Evolutionary conservation across 2,888 invertebrate species (phyloP), one percentile per base, ranked within the genome.

Genomic region (Chrysolina americana): DNA sequence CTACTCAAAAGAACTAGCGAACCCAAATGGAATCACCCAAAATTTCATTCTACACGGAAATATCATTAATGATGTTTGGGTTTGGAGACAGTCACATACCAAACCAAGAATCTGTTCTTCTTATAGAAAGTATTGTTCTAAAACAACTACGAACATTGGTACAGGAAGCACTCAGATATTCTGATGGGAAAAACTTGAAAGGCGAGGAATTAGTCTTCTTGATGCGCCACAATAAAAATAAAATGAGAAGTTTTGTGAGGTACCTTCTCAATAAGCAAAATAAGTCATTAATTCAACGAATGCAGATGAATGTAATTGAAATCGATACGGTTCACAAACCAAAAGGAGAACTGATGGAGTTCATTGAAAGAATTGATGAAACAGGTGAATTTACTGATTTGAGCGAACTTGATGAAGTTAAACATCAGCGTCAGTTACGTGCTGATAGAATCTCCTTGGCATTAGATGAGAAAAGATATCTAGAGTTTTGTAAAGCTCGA

Each of bases 31-130:
- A 82, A 13, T 68, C 75, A 19, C 81, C 80, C 68, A 84, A 84
- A 77, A 78, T 85, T 41, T 90, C 90, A 71, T 92, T 90, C 81
- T 90, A 90, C 84, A 89, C 91, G 87, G 95, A 96, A 89, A 95
- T 96, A 80, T 93, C 94, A 0, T 91, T 92, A 82, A 96, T 96
- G 92, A 95, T 96, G 97, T 94, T 96, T 82, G 97, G 96, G n/a
- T 96, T 97, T 85, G 98, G 98, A 0, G 98, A 98, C 85, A 94
- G 94, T 83, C 92, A 94, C 21, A 93, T 93, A 76, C 97, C 97
- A 0, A 91, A 95, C 56, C 90, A 92, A 0, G 95, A 95, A 62
- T 95, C 97, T 0, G 96, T 97, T 0, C 91, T 93, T 71, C 88
- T 97, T 65, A 93, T 98, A 0, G 97, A 98, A 88, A 93, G 92